Conservation (phyloP, 2,797 vertebrate species). For the Cossypha heuglini region DNA sequence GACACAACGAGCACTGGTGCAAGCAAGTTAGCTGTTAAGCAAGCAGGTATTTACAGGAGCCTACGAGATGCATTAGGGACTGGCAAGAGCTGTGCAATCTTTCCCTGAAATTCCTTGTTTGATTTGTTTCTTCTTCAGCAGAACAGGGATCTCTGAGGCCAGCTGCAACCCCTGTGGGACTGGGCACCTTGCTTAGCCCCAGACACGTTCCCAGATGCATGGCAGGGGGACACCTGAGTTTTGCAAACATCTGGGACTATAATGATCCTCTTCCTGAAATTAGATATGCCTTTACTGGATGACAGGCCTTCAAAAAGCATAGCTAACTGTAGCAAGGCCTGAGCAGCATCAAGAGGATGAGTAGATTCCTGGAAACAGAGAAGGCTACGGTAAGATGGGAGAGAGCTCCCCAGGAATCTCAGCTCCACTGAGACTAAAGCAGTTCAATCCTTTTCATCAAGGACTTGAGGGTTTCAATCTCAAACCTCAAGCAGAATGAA, state of each 20-base stretch:
- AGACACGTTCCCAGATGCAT: fast-evolving
- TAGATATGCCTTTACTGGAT: background rate
- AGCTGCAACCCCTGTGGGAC: background rate
- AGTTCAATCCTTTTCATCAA: background rate
- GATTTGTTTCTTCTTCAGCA: background rate
- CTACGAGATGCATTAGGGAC: background rate
- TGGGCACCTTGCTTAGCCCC: background rate
- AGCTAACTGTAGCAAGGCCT: background rate
- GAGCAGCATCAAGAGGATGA: background rate
- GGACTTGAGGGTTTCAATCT: background rate
- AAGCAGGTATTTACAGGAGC: background rate
- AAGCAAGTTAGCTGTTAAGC: background rate
- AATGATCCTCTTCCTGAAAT: background rate
- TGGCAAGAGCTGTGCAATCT: background rate
- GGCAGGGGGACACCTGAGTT: fast-evolving
- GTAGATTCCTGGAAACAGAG: background rate
- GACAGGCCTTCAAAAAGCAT: background rate
- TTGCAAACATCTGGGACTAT: background rate
- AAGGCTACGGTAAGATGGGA: background rate
- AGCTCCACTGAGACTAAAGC: fast-evolving
- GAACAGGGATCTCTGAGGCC: background rate
- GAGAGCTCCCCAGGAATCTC: background rate
- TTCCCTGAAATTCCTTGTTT: background rate
- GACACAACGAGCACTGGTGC: background rate
- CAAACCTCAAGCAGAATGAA: background rate